phyloP scores from a whole-genome alignment of 2,888 invertebrate genomes.

The Clepsis dumicolana region DNA sequence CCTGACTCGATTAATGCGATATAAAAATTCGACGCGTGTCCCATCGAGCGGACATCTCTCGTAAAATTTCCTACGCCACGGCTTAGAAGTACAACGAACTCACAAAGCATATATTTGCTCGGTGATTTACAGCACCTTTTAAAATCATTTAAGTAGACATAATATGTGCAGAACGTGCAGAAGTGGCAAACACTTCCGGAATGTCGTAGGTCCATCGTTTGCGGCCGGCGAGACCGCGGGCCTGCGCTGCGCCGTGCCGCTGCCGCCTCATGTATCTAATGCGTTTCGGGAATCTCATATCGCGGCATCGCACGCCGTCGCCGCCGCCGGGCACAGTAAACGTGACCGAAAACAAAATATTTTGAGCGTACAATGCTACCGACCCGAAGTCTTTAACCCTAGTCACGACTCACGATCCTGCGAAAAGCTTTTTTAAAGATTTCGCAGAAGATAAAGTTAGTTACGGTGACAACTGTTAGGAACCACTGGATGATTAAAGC shows the following conservation, averaged over 20 bases:
- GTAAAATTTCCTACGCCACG: slow-evolving; percentile 72
- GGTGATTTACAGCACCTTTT: slow-evolving; percentile 16
- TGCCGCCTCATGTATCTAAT: slow-evolving; percentile 55
- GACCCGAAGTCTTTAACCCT: slow-evolving; percentile 62
- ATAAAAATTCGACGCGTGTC: slow-evolving; percentile 81
- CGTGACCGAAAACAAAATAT: slow-evolving; percentile 64
- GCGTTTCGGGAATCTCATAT: slow-evolving; percentile 62
- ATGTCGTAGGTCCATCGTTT: slow-evolving; percentile 39
- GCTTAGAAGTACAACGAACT: slow-evolving; percentile 76
- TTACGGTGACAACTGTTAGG: slow-evolving; percentile 51
- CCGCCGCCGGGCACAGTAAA: slow-evolving; percentile 53
- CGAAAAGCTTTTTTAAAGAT: slow-evolving; percentile 60
- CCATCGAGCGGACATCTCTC: slow-evolving; percentile 70
- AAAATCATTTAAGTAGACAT: slow-evolving; percentile 32
- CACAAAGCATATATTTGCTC: slow-evolving; percentile 49
- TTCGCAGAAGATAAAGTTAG: slow-evolving; percentile 60
- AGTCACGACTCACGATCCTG: slow-evolving; percentile 68
- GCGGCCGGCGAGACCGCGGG: slow-evolving; percentile 39
- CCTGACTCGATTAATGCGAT: slow-evolving; percentile 69
- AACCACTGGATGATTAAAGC: slow-evolving; percentile 42
- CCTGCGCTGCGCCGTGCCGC: slow-evolving; percentile 38
- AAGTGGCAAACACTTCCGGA: slow-evolving; percentile 30
- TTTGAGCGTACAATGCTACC: slow-evolving; percentile 58
- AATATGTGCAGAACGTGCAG: slow-evolving; percentile 38
- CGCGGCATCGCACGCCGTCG: slow-evolving; percentile 54